phyloP scores from a whole-genome alignment of 2,113 vertebrate genomes.

The Kryptolebias marmoratus region DNA sequence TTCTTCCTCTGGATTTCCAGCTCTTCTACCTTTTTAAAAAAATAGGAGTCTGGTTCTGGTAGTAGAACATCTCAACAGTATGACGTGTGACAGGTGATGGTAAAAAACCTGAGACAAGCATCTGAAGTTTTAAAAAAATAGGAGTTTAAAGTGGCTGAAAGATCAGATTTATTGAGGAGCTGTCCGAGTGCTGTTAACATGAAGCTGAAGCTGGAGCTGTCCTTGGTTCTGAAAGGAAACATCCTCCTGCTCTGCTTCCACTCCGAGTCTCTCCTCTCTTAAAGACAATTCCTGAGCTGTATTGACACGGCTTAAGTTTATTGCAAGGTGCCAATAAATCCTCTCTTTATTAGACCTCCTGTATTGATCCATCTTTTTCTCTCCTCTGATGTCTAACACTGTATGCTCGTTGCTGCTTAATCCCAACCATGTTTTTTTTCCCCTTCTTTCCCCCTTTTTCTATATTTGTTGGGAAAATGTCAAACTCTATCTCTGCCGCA shows the following conservation, averaged over 20 bases:
- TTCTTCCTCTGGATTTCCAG: constrained; percentile 12
- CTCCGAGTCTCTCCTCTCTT: constrained; percentile 21
- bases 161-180: constrained; percentile 36
- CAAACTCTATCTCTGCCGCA: constrained; percentile 53
- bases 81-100: no score
- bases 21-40: not conserved
- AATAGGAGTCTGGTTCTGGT: not conserved
- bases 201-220: constrained; percentile 48
- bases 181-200: constrained; percentile 48
- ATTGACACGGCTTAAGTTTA: constrained; percentile 65
- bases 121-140: not conserved
- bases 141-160: constrained; percentile 32
- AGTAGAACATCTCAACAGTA: not conserved
- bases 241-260: not conserved
- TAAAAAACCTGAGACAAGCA: not conserved
- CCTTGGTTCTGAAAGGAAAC: constrained; percentile 68
- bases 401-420: constrained; percentile 39
- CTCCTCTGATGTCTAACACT: constrained; percentile 56
- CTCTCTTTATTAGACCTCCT: constrained; percentile 66
- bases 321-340: constrained; percentile 71
- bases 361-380: constrained; percentile 65
- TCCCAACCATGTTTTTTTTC: constrained; percentile 22
- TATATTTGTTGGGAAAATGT: constrained; percentile 62
- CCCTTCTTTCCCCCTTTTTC: constrained; percentile 18
- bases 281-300: constrained; percentile 56